Evolutionary conservation across 2,888 invertebrate species (phyloP).

Genomic region (Epistrophella euchroma): DNA sequence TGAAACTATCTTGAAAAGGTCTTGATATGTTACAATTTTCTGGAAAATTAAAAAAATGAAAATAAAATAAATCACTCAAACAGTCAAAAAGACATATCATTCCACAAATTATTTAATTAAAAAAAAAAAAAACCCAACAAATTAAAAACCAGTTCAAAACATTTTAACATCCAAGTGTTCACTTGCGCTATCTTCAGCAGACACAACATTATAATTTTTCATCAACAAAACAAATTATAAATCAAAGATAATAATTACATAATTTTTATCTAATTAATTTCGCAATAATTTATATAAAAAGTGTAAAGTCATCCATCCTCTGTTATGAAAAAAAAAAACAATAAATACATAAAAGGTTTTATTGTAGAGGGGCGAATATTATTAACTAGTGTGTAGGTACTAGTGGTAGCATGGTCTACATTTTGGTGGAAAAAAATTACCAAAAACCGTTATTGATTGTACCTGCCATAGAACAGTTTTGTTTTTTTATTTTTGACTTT

Average conservation of each 20-base stretch:
- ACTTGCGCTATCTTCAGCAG: neutral
- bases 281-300: slow-evolving; percentile 3
- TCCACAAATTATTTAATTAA: neutral
- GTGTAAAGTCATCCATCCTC: slow-evolving; percentile 8
- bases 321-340: neutral
- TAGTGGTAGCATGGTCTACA: no score
- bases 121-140: neutral
- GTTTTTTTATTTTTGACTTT: no score
- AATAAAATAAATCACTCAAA: no score
- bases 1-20: no score
- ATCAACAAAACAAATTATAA: slow-evolving; percentile 1
- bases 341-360: neutral
- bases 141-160: neutral
- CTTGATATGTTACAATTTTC: no score
- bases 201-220: neutral
- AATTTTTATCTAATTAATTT: slow-evolving; percentile 13
- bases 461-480: no score
- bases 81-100: no score
- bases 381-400: no score
- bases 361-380: neutral
- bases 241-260: slow-evolving; percentile 13
- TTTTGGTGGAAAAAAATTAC: no score
- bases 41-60: no score
- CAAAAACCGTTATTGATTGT: no score
- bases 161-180: neutral